phyloP scores from a whole-genome alignment of 2,113 vertebrate genomes.

The Lichenostomus cassidix region DNA sequence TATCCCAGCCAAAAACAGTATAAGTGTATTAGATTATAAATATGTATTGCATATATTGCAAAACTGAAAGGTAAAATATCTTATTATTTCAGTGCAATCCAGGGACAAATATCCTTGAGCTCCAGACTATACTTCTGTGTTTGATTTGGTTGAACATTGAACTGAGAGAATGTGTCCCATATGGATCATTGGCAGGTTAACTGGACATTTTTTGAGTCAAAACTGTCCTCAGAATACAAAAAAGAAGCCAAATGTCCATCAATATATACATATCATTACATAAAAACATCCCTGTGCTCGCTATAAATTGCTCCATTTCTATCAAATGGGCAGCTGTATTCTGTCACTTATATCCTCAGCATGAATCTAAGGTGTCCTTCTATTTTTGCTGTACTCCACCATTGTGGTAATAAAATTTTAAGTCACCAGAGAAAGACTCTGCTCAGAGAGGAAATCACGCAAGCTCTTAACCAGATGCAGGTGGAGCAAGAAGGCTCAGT shows the following conservation, averaged over 20 bases:
- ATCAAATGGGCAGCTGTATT: not conserved
- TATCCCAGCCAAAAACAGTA: not conserved
- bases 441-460: slow-evolving; percentile 33
- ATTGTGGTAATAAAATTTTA: slow-evolving; percentile 9
- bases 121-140: not conserved
- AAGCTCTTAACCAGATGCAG: slow-evolving; percentile 48
- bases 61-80: not conserved
- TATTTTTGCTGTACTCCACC: not conserved
- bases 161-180: not conserved
- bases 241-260: not conserved
- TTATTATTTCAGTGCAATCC: not conserved
- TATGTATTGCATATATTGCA: not conserved
- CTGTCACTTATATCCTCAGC: not conserved
- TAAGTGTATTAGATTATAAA: not conserved
- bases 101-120: not conserved
- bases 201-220: not conserved
- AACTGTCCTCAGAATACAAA: not conserved
- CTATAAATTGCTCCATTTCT: not conserved
- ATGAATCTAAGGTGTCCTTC: not conserved
- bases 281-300: not conserved
- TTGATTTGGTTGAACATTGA: not conserved
- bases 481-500: slow-evolving; percentile 17
- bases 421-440: not conserved
- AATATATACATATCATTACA: not conserved
- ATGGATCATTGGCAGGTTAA: not conserved